Base-by-base conservation (phyloP, 2,797 vertebrate species). In the Mus minutoides region DNA sequence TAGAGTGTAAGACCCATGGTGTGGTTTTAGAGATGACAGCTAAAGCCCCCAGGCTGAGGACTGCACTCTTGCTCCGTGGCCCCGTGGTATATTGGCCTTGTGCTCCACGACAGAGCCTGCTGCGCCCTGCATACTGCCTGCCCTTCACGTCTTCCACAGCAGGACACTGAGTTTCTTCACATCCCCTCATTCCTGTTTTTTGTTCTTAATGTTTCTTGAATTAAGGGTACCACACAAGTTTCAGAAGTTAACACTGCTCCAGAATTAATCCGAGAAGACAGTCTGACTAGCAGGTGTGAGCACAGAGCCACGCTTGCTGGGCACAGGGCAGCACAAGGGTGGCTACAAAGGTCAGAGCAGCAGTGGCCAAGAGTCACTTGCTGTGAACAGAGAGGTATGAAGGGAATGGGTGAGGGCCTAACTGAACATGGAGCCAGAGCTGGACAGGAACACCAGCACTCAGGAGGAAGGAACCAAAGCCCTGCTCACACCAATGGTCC, bases 141-240 rank as follows among this genome's bases (percentile, higher is more conserved):
- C 11, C 40, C 21, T 24, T 43, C 80, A 62, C 24, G 0, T 43
- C 58, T 11, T 40, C 58, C 80, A 43, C 16, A 43, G 58, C 80
- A 12, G 43, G 58, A 86, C 78, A 16, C 43, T 29, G 92, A 62
- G 31, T 62, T 49, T 80, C 64, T 73, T 46, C 64, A 49, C 37
- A 84, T 54, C 46, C 69, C 67, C 79, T 43, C 34, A 43, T 56
- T 60, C 49, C 37, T 46, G 22, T 26, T 60, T 56, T 56, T 56
- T 22, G 6, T 26, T 75, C 64, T 77, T 69, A 77, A 83, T 34
- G n/a, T 78, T 87, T 88, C 80, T 88, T 88, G 43, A 95, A 88
- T 56, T 83, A 93, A 83, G 76, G 69, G 2, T 73, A 43, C 29
- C 73, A 91, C 52, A 88, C 31, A 83, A 83, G 29, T 71, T 54